Evolutionary conservation across 2,113 vertebrate species (phyloP), one percentile per base, ranked within the genome.

Genomic region (Emberiza fucata): DNA sequence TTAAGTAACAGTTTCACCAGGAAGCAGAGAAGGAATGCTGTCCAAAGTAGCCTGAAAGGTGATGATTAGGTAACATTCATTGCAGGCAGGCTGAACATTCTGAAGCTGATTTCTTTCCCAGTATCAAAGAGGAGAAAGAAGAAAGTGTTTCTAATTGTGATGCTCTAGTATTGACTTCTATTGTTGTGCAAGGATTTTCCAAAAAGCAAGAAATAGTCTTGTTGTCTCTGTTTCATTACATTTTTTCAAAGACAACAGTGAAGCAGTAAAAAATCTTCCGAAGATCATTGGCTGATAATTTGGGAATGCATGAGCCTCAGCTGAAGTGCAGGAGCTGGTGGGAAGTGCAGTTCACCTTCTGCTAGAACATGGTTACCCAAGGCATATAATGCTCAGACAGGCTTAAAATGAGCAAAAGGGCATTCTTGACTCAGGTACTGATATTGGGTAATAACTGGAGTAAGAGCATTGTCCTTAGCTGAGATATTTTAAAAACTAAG

Each of bases 271-370:
- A 44, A 39, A 54, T 61, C n/a, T 61, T 73, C 50, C 31, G 48
- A 29, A 75, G 4, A 40, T 48, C 5, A 39, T 9, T 16, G 3
- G 8, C n/a, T 77, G n/a, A 16, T 51, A 54, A 69, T 66, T 13
- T 68, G 33, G 53, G 53, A 86, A 69, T 5, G 17, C 6, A 8
- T 6, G 24, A 82, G 27, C 8, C 19, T 50, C 0, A 0, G 24
- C 33, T 31, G 56, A 63, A 84, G 25, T 25, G 66, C 11, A 21
- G n/a, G 71, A 69, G 75, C 28, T 69, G 27, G 5, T 50, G n/a
- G 28, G 29, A 66, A 84, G 0, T 28, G 50, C 50, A 61, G 54
- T 37, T 89, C 22, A 28, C 50, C 2, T 1, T 56, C 72, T 84
- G 53, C 65, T 10, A 7, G 8, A 66, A 14, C 13, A 5, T 4